A percentile compares a stretch with the other conserved stretches of the same genome.
Conservation (phyloP, 1,140 invertebrate species). For the Galendromus occidentalis region DNA sequence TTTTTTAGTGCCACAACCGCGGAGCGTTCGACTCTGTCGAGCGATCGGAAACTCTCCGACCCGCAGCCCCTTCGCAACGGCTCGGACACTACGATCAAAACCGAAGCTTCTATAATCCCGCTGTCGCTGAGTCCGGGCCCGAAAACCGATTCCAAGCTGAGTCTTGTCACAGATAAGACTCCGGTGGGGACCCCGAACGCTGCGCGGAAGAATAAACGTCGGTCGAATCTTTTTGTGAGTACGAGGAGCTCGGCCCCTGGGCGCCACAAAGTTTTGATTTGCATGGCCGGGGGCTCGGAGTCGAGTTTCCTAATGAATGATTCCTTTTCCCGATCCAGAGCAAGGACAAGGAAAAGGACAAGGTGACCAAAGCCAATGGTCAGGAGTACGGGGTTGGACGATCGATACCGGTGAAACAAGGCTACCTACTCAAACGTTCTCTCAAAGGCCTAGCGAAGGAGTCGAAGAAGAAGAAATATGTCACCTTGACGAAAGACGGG, state of each 20-base stretch:
- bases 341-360: slow-evolving; percentile 16
- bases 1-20: neutral
- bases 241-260: neutral
- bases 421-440: slow-evolving; percentile 86
- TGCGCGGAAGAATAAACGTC: slow-evolving; percentile 31
- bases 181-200: slow-evolving; percentile 29
- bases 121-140: neutral
- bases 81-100: too few species aligned
- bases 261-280: too few species aligned
- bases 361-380: slow-evolving; percentile 11
- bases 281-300: too few species aligned
- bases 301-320: too few species aligned
- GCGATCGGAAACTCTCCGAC: too few species aligned
- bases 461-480: slow-evolving; percentile 94
- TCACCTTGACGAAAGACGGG: slow-evolving; percentile 81
- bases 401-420: slow-evolving; percentile 75
- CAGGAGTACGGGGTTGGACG: slow-evolving; percentile 71
- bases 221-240: slow-evolving; percentile 33
- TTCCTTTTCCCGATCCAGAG: neutral
- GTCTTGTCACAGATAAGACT: slow-evolving; percentile 15
- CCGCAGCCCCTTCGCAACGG: too few species aligned
- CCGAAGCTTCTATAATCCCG: neutral
- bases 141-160: slow-evolving; percentile 13
- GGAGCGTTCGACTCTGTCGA: too few species aligned
- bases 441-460: slow-evolving; percentile 81